phyloP scores from a whole-genome alignment of 2,113 vertebrate species.

The Cyanoderma ruficeps region DNA sequence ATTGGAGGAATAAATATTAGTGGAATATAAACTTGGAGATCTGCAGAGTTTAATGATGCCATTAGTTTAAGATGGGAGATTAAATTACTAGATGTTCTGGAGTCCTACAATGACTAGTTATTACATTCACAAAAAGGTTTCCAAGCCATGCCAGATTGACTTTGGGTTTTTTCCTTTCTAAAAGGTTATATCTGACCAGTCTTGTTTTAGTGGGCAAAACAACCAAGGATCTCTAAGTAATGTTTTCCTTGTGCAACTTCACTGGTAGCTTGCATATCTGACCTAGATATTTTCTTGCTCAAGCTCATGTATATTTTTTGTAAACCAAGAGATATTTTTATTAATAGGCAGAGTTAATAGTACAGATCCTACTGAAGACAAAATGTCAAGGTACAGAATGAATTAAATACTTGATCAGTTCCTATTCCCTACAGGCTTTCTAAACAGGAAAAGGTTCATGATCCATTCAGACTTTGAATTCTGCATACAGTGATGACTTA shows the following conservation, averaged over 20 bases:
- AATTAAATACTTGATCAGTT: background rate
- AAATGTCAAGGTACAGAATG: background rate
- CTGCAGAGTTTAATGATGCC: background rate
- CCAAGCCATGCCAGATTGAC: background rate
- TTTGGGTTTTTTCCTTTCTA: background rate
- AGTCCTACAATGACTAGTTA: background rate
- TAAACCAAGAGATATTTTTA: background rate
- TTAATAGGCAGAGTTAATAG: background rate
- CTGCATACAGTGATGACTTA: background rate
- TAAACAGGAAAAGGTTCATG: background rate
- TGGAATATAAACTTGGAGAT: background rate
- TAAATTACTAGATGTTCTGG: background rate
- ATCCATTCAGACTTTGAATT: background rate
- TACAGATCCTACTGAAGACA: background rate
- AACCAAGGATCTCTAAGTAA: background rate
- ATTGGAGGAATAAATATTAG: background rate
- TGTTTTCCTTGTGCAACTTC: background rate
- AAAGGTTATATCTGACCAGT: background rate
- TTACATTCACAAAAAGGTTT: background rate
- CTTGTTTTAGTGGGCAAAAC: background rate
- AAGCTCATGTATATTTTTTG: background rate
- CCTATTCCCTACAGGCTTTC: background rate
- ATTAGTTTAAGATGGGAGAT: background rate
- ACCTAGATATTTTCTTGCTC: background rate
- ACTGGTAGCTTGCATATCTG: background rate